Conservation (phyloP, 92 coral and sea anemone genomes). For the Epizoanthus scotinus region DNA sequence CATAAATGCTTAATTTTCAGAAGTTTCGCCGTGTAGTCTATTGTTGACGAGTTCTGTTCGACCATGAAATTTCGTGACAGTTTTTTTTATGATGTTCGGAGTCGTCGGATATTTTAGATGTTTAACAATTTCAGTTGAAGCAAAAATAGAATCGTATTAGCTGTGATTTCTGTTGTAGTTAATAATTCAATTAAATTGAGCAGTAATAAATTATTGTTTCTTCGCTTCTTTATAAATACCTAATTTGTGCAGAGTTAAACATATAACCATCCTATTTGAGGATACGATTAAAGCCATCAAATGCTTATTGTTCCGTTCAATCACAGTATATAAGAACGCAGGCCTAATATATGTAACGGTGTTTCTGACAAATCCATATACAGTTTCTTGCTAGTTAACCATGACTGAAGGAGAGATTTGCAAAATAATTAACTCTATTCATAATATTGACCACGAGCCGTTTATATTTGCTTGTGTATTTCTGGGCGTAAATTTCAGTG, state of each 20-base stretch:
- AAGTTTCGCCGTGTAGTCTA: background rate
- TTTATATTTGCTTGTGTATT: background rate
- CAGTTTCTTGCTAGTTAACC: background rate
- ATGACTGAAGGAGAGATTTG: background rate
- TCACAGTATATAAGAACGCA: background rate
- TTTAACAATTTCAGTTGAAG: too few species aligned
- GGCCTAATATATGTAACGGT: constrained; percentile 1
- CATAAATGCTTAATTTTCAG: too few species aligned
- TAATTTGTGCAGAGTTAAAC: too few species aligned
- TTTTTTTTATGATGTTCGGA: background rate
- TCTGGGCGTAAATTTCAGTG: constrained; percentile 19
- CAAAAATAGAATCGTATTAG: too few species aligned
- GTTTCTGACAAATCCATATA: background rate
- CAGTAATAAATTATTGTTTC: background rate
- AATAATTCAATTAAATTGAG: background rate
- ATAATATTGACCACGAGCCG: constrained; percentile 8
- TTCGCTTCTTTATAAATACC: too few species aligned
- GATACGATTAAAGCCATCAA: background rate
- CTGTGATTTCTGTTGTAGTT: background rate
- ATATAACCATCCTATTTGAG: background rate
- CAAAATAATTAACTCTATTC: background rate
- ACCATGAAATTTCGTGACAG: background rate
- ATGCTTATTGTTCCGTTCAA: background rate
- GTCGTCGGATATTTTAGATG: too few species aligned
- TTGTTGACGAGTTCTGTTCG: background rate